phyloP scores from a whole-genome alignment of 1,140 invertebrate genomes.

The Venustaconcha ellipsiformis region DNA sequence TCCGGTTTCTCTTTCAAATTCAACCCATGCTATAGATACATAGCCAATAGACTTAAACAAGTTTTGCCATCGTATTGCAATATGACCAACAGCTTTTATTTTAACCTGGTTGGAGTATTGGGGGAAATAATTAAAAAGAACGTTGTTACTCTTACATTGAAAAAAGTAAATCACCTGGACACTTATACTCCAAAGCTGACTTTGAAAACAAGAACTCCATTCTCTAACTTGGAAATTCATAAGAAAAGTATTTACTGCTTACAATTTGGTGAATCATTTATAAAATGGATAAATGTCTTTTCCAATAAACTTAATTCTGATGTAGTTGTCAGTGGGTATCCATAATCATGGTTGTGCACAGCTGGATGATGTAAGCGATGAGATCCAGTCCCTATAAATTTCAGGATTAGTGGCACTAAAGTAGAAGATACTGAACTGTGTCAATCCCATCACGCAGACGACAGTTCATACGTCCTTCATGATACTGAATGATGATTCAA shows the following conservation, averaged over 20 bases:
- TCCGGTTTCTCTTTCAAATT: slow-evolving; percentile 22
- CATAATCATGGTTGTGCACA: slow-evolving; percentile 5
- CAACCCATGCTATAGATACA: slow-evolving; percentile 8
- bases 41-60: slow-evolving; percentile 12
- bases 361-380: slow-evolving; percentile 7
- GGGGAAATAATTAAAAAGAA: slow-evolving; percentile 8
- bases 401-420: slow-evolving; percentile 14
- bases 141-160: slow-evolving; percentile 5
- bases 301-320: slow-evolving; percentile 5
- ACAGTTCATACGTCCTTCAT: neutral
- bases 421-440: slow-evolving; percentile 4
- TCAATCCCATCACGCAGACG: slow-evolving; percentile 12
- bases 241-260: slow-evolving; percentile 8
- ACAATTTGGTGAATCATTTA: slow-evolving; percentile 2
- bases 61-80: slow-evolving; percentile 1
- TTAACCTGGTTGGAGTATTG: slow-evolving; percentile 17
- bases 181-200: slow-evolving; percentile 4
- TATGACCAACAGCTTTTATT: slow-evolving; percentile 13
- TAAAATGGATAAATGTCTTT: neutral
- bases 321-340: slow-evolving; percentile 13
- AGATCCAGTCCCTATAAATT: slow-evolving; percentile 1
- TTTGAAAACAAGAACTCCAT: slow-evolving; percentile 6
- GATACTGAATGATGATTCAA: slow-evolving; percentile 9
- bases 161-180: neutral
- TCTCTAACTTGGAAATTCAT: slow-evolving; percentile 12